A percentile compares a stretch with the other conserved stretches of the same genome.
These are phyloP conservation scores for Piaya cayana DNA, from an alignment of 2,113 vertebrate genomes.

Conservation along the genomic window DNA sequence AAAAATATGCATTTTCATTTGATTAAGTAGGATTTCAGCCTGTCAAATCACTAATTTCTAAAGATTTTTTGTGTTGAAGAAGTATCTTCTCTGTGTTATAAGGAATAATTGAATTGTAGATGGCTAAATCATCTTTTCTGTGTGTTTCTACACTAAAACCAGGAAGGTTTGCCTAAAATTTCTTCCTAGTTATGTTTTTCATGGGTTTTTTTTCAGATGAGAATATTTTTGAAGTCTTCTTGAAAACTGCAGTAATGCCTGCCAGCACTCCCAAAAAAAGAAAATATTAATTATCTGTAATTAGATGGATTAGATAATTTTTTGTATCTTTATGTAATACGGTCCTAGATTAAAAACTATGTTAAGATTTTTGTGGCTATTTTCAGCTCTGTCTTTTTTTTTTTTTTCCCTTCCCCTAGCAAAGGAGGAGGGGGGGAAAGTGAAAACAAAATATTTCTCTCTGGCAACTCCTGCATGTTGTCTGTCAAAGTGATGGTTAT, in stretches of 20 bases:
- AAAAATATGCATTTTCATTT: background rate
- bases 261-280: slow-evolving; percentile 18
- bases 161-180: background rate
- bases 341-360: slow-evolving; percentile 14
- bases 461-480: background rate
- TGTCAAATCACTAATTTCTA: background rate
- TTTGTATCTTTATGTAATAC: slow-evolving; percentile 23
- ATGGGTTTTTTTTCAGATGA: background rate
- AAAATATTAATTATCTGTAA: slow-evolving; percentile 52
- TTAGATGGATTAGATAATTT: slow-evolving; percentile 58
- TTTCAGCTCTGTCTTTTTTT: background rate
- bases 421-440: rapidly evolving
- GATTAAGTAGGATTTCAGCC: background rate
- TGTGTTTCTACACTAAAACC: background rate
- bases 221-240: slow-evolving; percentile 30
- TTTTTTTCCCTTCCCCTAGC: background rate
- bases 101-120: background rate
- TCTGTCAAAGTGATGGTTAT: background rate
- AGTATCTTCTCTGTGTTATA: background rate
- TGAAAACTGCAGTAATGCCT: slow-evolving; percentile 16
- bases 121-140: background rate
- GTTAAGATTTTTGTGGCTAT: slow-evolving; percentile 30
- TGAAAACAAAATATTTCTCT: background rate
- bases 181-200: background rate
- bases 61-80: background rate